These are phyloP conservation scores for Papilio polytes DNA, from an alignment of 1,140 invertebrate genomes.

Conservation along the genomic window DNA sequence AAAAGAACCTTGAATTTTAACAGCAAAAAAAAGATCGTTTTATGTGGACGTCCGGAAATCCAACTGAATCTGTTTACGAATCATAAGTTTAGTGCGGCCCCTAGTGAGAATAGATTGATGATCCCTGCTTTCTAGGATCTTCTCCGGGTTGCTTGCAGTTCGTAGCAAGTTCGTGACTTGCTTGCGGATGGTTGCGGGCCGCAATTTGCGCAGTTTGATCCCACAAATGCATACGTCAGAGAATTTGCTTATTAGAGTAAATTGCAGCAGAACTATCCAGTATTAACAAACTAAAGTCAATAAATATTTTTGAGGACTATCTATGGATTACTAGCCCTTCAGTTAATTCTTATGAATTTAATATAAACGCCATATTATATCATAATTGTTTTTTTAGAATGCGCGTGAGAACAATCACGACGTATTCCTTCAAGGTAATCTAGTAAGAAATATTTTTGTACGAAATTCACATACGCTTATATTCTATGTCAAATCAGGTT, in stretches of 20 bases:
- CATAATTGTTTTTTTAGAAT: background rate
- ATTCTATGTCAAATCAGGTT: constrained; percentile 5
- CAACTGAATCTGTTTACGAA: too few relatives aligned
- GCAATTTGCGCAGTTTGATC: constrained; percentile 21
- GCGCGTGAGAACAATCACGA: constrained; percentile 22
- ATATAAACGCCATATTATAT: constrained; percentile 2
- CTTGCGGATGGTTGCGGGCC: background rate
- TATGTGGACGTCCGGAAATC: background rate
- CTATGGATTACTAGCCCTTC: background rate
- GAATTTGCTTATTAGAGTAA: background rate
- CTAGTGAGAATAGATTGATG: background rate
- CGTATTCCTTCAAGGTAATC: background rate
- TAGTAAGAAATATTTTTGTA: constrained; percentile 22
- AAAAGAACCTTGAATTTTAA: background rate
- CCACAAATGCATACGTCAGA: background rate
- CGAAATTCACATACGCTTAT: constrained; percentile 5
- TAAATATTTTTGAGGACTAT: background rate
- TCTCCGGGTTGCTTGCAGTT: background rate
- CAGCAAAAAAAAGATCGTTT: background rate
- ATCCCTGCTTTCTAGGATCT: background rate
- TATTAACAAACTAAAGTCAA: background rate
- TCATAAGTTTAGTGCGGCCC: background rate
- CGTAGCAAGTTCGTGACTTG: constrained; percentile 22
- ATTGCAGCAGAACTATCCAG: background rate
- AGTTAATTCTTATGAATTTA: background rate